Base-by-base conservation (phyloP, 2,888 invertebrate species). In the Arrhopalites spinosus region DNA sequence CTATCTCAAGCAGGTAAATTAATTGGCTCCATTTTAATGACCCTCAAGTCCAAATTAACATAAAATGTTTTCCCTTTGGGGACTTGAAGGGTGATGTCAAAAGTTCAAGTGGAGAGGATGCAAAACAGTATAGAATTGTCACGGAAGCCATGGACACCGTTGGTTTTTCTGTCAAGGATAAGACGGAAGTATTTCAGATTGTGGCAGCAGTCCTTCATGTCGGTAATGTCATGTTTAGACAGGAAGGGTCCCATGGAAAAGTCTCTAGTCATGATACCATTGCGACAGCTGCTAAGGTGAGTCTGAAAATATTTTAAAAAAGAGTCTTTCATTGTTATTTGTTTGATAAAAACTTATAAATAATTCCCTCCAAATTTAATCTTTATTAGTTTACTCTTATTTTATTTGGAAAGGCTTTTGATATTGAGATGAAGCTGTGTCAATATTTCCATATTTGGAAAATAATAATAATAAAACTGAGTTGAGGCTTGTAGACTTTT, bases 191-290 rank as follows among this genome's bases (percentile, higher is more conserved):
- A 80, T 92, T 93, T 83, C 88, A 89, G 68, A 93, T 95, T 79
- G 89, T 95, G n/a, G 93, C 93, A 8, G 91, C 92, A 76, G 90
- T 96, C 56, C 86, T 96, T 75, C 95, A 95, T 84, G 88, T 95
- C 81, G 95, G 95, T 15, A 95, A 95, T 84, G 88, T 94, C n/a
- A 90, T 90, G 77, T 95, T 94, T 85, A 89, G 89, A 17, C 91
- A 91, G 83, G 90, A 91, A 23, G 91, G 92, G 75, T 91, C 92
- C 27, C 86, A 88, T 78, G 91, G 93, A 0, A 89, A 89, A 83
- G 90, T 95, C 30, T 85, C 89, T 17, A 89, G 90, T 79, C 89
- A 89, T 11, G 92, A 92, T 78, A 85, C 88, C 36, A 88, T 91
- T 0, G 86, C 88, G 50, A 89, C 89, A 47, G 89, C 93, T 50